Evolutionary conservation across 2,888 invertebrate species (phyloP).

Genomic region (Melinaea marsaeus): DNA sequence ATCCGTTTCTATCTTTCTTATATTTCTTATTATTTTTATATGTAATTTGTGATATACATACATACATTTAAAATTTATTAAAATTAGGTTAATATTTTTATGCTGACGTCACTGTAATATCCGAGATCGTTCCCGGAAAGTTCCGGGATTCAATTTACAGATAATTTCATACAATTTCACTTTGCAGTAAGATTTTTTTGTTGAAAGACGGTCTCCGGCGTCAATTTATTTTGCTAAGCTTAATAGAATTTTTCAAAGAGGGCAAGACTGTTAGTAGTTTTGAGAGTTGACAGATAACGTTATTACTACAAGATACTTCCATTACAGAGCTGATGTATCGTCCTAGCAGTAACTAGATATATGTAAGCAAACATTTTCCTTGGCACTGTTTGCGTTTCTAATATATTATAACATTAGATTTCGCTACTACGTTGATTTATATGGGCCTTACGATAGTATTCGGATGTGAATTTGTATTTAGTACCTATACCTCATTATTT

Average conservation of each 20-base stretch:
- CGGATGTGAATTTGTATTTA: too few species aligned
- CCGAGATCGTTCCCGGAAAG: conserved; percentile 1
- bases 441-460: neutral
- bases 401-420: conserved; percentile 4
- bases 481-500: too few species aligned
- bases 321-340: conserved; percentile 39
- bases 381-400: neutral
- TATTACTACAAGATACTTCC: conserved; percentile 54
- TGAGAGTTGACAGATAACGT: conserved; percentile 47
- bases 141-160: conserved; percentile 18
- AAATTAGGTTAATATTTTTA: neutral
- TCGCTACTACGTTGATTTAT: neutral
- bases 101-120: conserved; percentile 4
- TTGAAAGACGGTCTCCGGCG: conserved; percentile 25
- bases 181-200: conserved; percentile 19
- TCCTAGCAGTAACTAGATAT: conserved; percentile 26
- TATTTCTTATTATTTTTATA: conserved; percentile 1
- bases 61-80: too few species aligned
- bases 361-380: conserved; percentile 25
- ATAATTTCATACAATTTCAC: conserved; percentile 13
- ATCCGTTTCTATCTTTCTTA: conserved; percentile 3
- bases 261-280: conserved; percentile 43
- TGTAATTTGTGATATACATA: neutral
- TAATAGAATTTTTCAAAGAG: conserved; percentile 43
- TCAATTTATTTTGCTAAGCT: conserved; percentile 52